Base-by-base conservation (phyloP, 2,888 invertebrate genomes). In the Eupsilia transversa region DNA sequence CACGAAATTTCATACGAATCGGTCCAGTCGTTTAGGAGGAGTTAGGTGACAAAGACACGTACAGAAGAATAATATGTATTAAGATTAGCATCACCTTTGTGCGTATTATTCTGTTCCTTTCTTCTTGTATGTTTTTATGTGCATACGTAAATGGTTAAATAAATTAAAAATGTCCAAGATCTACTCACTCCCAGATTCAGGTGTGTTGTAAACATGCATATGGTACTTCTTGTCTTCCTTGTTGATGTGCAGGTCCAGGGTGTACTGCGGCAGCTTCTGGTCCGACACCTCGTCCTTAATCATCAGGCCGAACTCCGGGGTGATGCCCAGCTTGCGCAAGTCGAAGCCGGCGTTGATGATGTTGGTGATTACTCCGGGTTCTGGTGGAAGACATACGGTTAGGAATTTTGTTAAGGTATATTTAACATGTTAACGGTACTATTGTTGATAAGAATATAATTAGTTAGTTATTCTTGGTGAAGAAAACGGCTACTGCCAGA, bases 241-340 rank as follows among this genome's bases (percentile, higher is more conserved):
- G 88, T 97, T 97, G 84, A 98, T 97, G 88, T 97, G 97, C n/a
- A 98, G 94, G 89, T 98, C 98, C 23, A 98, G 94, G 66, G 97
- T 97, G 91, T 98, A 98, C 86, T 98, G 97, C 6, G 97, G 96
- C 49, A 97, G 92, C 41, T 96, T 94, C 60, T 97, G 95, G 68
- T 97, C 97, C 2, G 97, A 97, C 2, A 97, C 96, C 67, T 97
- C 97, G 41, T 97, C 97, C 77, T 96, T 97, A 1, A 97, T 96
- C 88, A 97, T 97, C 0, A 98, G 93, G 20, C 98, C 98, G 85
- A 98, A 97, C 89, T 98, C 98, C 41, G 98, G 97, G 0, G 97
- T 97, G 68, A 98, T 96, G 33, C 98, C 98, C 33, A 98, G 96
- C 89, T 98, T 98, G 79, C 98, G 97, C 0, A 98, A 94, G 90